phyloP scores from a whole-genome alignment of 2,888 invertebrate species.

The Axea sp. region DNA sequence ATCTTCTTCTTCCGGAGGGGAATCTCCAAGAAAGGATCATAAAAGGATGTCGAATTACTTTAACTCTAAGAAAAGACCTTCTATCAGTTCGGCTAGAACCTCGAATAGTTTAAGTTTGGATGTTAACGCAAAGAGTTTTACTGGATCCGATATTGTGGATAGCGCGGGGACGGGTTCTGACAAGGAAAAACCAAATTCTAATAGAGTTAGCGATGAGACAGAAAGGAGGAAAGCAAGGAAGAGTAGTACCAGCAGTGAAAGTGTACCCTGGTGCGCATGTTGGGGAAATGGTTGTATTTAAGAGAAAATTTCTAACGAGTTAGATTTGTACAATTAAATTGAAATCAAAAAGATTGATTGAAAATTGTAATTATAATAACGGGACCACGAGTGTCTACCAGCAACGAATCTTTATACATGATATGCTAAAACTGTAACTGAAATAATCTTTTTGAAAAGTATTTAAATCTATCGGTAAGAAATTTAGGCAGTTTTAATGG shows the following conservation, averaged over 20 bases:
- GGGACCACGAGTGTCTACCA: no score
- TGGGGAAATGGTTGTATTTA: slow-evolving; percentile 91
- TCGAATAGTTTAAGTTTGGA: slow-evolving; percentile 71
- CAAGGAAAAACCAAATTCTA: slow-evolving; percentile 84
- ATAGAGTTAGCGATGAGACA: slow-evolving; percentile 81
- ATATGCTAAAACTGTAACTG: no score
- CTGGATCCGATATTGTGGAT: slow-evolving; percentile 66
- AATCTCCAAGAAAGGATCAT: slow-evolving; percentile 77
- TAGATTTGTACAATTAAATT: background rate
- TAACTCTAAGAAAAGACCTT: slow-evolving; percentile 72
- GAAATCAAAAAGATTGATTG: no score
- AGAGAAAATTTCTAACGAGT: slow-evolving; percentile 14
- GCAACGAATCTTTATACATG: no score
- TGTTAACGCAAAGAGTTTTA: slow-evolving; percentile 51
- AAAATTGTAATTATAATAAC: slow-evolving; percentile 1
- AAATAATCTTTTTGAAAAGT: no score
- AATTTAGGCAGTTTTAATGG: no score
- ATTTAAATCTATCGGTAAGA: no score
- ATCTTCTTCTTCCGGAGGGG: slow-evolving; percentile 79
- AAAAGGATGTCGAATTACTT: slow-evolving; percentile 71
- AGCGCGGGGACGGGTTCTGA: slow-evolving; percentile 80
- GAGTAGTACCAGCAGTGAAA: slow-evolving; percentile 84
- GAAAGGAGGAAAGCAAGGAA: slow-evolving; percentile 82
- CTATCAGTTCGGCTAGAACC: slow-evolving; percentile 70
- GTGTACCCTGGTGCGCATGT: slow-evolving; percentile 91